phyloP scores from a whole-genome alignment of 1,140 invertebrate genomes.

The Phortica variegata region DNA sequence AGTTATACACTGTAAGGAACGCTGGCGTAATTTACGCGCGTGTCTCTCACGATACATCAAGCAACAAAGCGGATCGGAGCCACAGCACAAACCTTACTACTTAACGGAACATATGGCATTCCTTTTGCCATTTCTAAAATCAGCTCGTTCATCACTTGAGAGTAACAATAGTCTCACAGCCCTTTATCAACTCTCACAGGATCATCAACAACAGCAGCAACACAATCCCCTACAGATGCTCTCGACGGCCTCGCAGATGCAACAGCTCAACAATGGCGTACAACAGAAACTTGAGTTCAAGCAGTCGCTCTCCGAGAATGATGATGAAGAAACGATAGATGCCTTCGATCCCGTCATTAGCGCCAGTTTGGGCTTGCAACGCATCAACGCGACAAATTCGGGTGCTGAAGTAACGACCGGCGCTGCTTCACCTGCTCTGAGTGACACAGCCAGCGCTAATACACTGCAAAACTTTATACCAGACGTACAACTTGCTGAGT shows the following conservation, averaged over 20 bases:
- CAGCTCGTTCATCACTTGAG: slow-evolving; percentile 39
- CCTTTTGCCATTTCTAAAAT: slow-evolving; percentile 52
- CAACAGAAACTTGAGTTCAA: slow-evolving; percentile 31
- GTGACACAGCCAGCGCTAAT: slow-evolving; percentile 46
- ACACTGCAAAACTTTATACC: slow-evolving; percentile 51
- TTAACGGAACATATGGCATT: slow-evolving; percentile 56
- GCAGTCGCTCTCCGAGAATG: slow-evolving; percentile 45
- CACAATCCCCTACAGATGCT: slow-evolving; percentile 24
- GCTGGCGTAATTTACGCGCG: slow-evolving; percentile 53
- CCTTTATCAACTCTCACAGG: slow-evolving; percentile 40
- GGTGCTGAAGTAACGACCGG: neutral
- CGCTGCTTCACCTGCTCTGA: slow-evolving; percentile 28
- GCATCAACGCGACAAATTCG: neutral
- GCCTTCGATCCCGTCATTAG: slow-evolving; percentile 44
- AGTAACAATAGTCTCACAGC: slow-evolving; percentile 35
- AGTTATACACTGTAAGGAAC: slow-evolving; percentile 56
- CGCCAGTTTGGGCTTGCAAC: slow-evolving; percentile 25
- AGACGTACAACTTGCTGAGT: slow-evolving; percentile 46
- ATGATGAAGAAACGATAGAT: slow-evolving; percentile 49
- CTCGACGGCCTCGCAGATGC: slow-evolving; percentile 29
- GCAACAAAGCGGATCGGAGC: slow-evolving; percentile 42
- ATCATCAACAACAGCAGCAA: slow-evolving; percentile 25
- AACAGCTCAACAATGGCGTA: slow-evolving; percentile 9
- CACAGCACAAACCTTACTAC: slow-evolving; percentile 55
- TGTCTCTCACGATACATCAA: slow-evolving; percentile 54